These are phyloP conservation scores for Leucophenga maculata DNA, from an alignment of 2,888 invertebrate genomes.

Conservation along the genomic window DNA sequence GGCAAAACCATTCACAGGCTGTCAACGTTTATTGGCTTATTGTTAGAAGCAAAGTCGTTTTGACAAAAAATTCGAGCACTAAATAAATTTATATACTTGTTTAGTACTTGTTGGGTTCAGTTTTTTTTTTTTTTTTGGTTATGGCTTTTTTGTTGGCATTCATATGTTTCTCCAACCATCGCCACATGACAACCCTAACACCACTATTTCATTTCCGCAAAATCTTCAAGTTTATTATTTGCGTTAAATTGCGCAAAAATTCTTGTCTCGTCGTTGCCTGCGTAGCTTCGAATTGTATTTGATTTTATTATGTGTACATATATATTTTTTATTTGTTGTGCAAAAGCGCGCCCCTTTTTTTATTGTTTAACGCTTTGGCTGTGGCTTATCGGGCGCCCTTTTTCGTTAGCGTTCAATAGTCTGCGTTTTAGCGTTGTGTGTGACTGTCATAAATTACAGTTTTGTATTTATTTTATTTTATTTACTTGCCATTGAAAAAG, in stretches of 20 bases:
- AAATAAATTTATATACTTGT: constrained; percentile 42
- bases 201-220: constrained; percentile 1
- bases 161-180: constrained; percentile 42
- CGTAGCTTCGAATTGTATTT: constrained; percentile 11
- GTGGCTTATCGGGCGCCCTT: constrained; percentile 1
- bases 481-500: background rate
- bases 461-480: constrained; percentile 3
- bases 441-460: background rate
- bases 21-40: constrained; percentile 17
- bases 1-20: background rate
- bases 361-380: background rate
- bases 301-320: constrained; percentile 22
- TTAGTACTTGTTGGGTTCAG: constrained; percentile 45
- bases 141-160: constrained; percentile 41
- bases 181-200: constrained; percentile 41
- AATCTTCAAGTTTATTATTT: background rate
- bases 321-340: constrained; percentile 28
- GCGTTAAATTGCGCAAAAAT: constrained; percentile 61
- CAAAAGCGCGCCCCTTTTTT: background rate
- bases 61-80: background rate
- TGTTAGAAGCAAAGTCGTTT: background rate
- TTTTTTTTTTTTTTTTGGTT: constrained; percentile 40
- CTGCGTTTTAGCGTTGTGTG: background rate
- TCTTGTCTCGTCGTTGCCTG: constrained; percentile 51
- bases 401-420: background rate